Evolutionary conservation across 2,113 vertebrate species (phyloP), one percentile per base, ranked within the genome.

Genomic region (Microtus montanus): DNA sequence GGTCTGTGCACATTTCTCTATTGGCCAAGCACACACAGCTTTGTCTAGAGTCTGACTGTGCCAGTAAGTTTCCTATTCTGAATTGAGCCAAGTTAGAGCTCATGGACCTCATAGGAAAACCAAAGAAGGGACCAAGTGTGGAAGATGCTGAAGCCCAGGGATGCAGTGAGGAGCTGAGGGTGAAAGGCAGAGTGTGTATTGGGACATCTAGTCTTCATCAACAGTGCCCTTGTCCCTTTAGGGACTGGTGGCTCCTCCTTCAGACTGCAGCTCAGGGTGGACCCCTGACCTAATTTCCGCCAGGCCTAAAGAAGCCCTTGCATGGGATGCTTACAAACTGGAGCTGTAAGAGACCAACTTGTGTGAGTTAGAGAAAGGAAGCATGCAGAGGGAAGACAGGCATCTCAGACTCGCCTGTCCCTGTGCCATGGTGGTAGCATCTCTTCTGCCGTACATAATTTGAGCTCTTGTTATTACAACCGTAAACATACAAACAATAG

Each of bases 301-400:
- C 58, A 63, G 44, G 78, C 26, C 22, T 8, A 5, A 0, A 24
- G 79, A 54, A 71, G 5, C 44, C 30, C 33, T 52, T 63, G 24
- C 49, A 8, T 49, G 64, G n/a, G n/a, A 41, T 24, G 38, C 47
- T 33, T 38, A 49, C 54, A 74, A 70, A 47, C 33, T 71, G 33
- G n/a, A 44, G 73, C n/a, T 9, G 11, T 41, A 1, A n/a, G 63
- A 52, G 70, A 14, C 47, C 79, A 35, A 0, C 22, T 79, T 24
- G 54, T 77, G 26, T 77, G 54, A 47, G 38, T n/a, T n/a, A n/a
- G n/a, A n/a, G n/a, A n/a, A 75, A 44, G 73, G 38, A 71, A 47
- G 13, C 10, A 0, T 0, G 1, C 9, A 4, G 54, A n/a, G 38
- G 20, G 28, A 13, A 61, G 47, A 6, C 35, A 8, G 78, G 44